phyloP scores from a whole-genome alignment of 2,113 vertebrate genomes.

The Amazona guildingii region DNA sequence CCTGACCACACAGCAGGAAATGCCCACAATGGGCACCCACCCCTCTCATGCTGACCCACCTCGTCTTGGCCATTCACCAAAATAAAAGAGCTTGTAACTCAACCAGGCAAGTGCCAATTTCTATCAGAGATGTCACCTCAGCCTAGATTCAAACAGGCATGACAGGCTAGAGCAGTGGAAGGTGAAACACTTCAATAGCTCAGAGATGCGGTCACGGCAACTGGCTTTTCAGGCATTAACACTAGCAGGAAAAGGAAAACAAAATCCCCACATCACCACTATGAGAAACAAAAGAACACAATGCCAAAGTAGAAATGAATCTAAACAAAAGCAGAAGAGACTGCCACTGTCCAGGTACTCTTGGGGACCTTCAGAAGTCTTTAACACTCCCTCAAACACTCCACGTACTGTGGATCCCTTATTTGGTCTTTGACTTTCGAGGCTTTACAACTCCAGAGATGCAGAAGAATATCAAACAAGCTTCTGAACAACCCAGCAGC shows the following conservation, averaged over 20 bases:
- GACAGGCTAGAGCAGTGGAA: neutral
- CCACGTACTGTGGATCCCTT: neutral
- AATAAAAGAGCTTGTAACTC: neutral
- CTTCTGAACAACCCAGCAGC: neutral
- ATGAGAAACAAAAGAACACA: neutral
- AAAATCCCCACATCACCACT: neutral
- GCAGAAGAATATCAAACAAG: neutral
- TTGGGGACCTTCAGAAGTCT: neutral
- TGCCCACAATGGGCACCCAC: accelerated
- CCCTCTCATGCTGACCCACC: neutral
- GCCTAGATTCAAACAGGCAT: neutral
- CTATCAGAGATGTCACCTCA: neutral
- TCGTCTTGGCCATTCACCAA: neutral
- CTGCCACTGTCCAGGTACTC: neutral
- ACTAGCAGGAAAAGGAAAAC: neutral
- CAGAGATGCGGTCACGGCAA: neutral
- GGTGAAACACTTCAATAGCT: neutral
- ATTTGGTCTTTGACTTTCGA: neutral
- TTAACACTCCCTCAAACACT: neutral
- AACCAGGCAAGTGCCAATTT: neutral
- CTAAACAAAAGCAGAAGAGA: neutral
- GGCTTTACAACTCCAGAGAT: neutral
- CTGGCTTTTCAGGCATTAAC: neutral
- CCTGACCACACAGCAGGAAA: accelerated
- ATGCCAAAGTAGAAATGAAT: neutral